These are phyloP conservation scores for Beaufortia kweichowensis DNA, from an alignment of 2,113 vertebrate species.

Conservation along the genomic window DNA sequence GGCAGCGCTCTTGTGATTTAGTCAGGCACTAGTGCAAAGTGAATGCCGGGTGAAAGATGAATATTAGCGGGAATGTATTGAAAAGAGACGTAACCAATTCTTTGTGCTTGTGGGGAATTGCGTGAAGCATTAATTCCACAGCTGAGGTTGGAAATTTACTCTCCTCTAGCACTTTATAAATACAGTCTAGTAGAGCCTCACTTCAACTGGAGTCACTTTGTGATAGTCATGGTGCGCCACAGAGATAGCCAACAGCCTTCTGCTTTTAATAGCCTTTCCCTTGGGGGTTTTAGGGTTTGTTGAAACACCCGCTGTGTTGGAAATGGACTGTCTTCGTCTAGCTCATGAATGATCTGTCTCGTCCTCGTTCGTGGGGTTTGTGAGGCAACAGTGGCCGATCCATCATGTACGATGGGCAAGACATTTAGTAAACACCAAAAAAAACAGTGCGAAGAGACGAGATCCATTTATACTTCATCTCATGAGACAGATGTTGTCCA, in stretches of 20 bases:
- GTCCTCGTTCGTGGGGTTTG: neutral
- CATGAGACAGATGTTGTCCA: constrained; percentile 9
- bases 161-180: constrained; percentile 19
- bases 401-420: constrained; percentile 42
- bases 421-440: constrained; percentile 48
- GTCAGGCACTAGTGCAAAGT: neutral
- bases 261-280: constrained; percentile 36
- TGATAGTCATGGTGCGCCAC: constrained; percentile 12
- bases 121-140: neutral
- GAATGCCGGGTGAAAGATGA: neutral
- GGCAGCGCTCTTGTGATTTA: neutral
- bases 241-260: constrained; percentile 35
- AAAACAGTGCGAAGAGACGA: constrained; percentile 9
- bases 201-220: constrained; percentile 19
- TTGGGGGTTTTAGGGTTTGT: constrained; percentile 1
- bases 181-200: constrained; percentile 1
- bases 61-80: neutral
- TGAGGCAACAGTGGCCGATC: constrained; percentile 19
- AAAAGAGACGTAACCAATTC: neutral
- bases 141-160: constrained; percentile 10
- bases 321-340: constrained; percentile 10
- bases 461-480: constrained; percentile 11
- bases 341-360: constrained; percentile 26
- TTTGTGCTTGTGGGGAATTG: constrained; percentile 17
- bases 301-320: constrained; percentile 37